Base-by-base conservation (phyloP, 2,888 invertebrate species). In the Agonopterix arenella region DNA sequence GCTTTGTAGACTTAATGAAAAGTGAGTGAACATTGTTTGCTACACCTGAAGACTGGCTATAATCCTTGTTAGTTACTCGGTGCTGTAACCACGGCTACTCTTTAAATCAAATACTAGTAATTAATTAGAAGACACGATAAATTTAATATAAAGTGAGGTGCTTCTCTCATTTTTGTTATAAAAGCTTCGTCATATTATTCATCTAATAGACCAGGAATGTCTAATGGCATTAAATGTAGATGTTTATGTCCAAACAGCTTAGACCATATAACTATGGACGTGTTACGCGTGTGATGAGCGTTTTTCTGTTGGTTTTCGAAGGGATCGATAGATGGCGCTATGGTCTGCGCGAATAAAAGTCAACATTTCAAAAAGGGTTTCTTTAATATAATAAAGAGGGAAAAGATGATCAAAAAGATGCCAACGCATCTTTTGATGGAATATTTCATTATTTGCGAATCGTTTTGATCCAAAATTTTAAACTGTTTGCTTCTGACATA, bases 181-280 rank as follows among this genome's bases (percentile, higher is more conserved):
- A 52, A 58, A 49, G 71, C 71, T 70, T 67, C 52, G 62, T 66
- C 66, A 60, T 59, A 64, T 66, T 66, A 62, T 60, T 64, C 60
- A 61, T 63, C 54, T 65, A 68, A 65, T 55, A 58, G 53, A 54
- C 47, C 52, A 47, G 45, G 47, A 46, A 50, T 62, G 66, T 67
- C 68, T 66, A 64, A 60, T 56, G 71, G 67, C 73, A 69, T 70
- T 71, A 62, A 69, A 69, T 56, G 62, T 70, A 73, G 70, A 63
- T 65, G 59, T 64, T 70, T 68, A 66, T 70, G 70, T 71, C 68
- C 64, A 48, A 62, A 58, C 2, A 40, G n/a, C 10, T 7, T 28
- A 7, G 28, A 28, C 7, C 28, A 28, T 28, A 7, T 28, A 28
- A 28, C 28, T 28, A 7, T 28, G 28, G 28, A 28, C 28, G 7